Evolutionary conservation across 23 tunicate species (phyloP).

Genomic region (Ascidia mentula): DNA sequence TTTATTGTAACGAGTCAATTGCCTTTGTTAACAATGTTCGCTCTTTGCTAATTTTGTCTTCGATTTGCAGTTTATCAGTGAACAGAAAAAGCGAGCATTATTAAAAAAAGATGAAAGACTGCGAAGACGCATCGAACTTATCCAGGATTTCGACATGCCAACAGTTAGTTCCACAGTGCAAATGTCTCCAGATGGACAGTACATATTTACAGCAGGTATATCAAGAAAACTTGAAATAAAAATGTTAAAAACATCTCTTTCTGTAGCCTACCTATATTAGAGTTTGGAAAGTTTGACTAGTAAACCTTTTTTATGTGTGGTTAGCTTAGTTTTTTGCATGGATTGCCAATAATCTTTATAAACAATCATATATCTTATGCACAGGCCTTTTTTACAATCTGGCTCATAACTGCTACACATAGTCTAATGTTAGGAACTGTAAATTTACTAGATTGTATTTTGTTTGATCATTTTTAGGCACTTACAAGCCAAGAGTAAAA

Average conservation of each 20-base stretch:
- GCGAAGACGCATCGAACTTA: constrained; percentile 90
- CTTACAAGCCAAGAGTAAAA: constrained; percentile 87
- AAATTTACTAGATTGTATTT: too few species aligned
- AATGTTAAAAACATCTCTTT: too few species aligned
- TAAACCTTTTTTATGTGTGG: too few species aligned
- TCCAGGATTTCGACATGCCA: constrained; percentile 97
- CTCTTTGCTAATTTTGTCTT: neutral
- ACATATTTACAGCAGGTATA: constrained; percentile 85
- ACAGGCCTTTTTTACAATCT: too few species aligned
- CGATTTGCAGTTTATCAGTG: constrained; percentile 49
- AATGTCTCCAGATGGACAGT: constrained; percentile 79
- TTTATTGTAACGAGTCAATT: neutral
- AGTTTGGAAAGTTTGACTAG: too few species aligned
- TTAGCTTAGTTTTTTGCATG: too few species aligned
- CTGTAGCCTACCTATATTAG: too few species aligned
- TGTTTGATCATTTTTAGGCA: constrained; percentile 52
- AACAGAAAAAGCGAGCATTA: constrained; percentile 52
- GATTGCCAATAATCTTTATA: too few species aligned
- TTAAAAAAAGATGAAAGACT: constrained; percentile 71
- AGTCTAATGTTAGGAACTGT: too few species aligned
- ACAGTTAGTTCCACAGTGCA: constrained; percentile 74
- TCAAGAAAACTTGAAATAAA: neutral
- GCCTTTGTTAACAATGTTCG: neutral
- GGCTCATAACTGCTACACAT: too few species aligned
- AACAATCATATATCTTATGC: too few species aligned